Percentiles rank a stretch among this genome's conserved stretches.
Evolutionary conservation across 92 coral and sea anemone genomes (phyloP).

Genomic region (Epizoanthus ramosus): DNA sequence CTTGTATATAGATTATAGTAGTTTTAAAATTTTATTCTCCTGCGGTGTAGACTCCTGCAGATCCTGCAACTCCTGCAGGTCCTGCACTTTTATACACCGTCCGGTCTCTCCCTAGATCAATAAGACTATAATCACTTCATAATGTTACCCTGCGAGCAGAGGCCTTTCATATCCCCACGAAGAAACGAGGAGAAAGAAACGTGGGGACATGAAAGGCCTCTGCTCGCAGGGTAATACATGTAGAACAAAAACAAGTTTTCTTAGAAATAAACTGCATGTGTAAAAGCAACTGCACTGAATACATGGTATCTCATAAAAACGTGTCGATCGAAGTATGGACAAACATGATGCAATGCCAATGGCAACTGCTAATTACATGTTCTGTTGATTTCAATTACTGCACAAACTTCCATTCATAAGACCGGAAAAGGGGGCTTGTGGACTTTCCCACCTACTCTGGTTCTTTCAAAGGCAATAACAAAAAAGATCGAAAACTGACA

Average conservation of each 20-base stretch:
- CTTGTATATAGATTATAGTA: too few species aligned
- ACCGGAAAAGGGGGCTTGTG: conserved; percentile 12
- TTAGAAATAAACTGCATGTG: conserved; percentile 8
- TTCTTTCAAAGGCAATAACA: background rate
- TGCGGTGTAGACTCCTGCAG: too few species aligned
- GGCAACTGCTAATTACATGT: conserved; percentile 6
- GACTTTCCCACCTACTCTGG: background rate
- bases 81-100: too few species aligned
- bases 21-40: too few species aligned
- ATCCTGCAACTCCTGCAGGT: too few species aligned
- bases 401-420: background rate
- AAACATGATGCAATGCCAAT: too few species aligned
- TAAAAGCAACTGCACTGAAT: background rate
- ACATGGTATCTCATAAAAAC: conserved; percentile 1
- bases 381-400: conserved; percentile 1
- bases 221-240: too few species aligned
- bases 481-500: background rate
- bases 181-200: too few species aligned
- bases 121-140: background rate
- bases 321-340: background rate
- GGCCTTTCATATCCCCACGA: too few species aligned
- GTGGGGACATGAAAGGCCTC: too few species aligned
- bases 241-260: background rate
- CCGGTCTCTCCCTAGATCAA: too few species aligned
- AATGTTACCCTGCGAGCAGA: too few species aligned